phyloP scores from a whole-genome alignment of 2,888 invertebrate genomes.

The Lepidochitona cinerea region DNA sequence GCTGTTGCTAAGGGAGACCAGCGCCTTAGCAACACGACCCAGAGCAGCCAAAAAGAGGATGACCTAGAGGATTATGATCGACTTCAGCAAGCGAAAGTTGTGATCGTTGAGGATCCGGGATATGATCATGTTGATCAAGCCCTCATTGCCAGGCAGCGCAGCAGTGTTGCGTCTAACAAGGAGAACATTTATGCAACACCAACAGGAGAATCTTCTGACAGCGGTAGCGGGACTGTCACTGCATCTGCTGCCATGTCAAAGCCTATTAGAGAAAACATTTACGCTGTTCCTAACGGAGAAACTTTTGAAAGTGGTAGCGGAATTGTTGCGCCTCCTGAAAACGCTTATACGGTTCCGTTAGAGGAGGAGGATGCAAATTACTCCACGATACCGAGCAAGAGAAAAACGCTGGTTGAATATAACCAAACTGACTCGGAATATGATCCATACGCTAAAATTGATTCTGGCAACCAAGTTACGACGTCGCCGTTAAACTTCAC shows the following conservation, averaged over 20 bases:
- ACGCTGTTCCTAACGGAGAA: not conserved
- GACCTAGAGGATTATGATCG: not conserved
- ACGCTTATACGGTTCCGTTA: not conserved
- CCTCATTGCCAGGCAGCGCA: not conserved
- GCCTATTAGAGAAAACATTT: not conserved
- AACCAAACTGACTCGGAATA: not conserved
- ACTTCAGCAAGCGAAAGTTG: not conserved
- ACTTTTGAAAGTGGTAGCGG: not conserved
- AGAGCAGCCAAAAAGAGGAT: not conserved
- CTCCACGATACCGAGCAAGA: not conserved
- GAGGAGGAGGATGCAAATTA: not conserved
- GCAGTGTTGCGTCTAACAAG: not conserved
- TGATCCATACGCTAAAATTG: not conserved
- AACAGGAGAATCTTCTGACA: not conserved
- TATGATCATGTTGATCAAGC: not conserved
- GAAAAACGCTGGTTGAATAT: not conserved
- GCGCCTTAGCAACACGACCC: not conserved
- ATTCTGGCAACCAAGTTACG: not conserved
- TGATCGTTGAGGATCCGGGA: not conserved
- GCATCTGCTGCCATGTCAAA: not conserved
- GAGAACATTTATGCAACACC: not conserved
- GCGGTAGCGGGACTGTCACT: not conserved
- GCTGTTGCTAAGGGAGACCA: not conserved
- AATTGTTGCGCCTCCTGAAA: not conserved
- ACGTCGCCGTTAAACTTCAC: not conserved